Evolutionary conservation across 2,797 vertebrate genomes (phyloP), one percentile per base, ranked within the genome.

Genomic region (Neosalanx taihuensis): DNA sequence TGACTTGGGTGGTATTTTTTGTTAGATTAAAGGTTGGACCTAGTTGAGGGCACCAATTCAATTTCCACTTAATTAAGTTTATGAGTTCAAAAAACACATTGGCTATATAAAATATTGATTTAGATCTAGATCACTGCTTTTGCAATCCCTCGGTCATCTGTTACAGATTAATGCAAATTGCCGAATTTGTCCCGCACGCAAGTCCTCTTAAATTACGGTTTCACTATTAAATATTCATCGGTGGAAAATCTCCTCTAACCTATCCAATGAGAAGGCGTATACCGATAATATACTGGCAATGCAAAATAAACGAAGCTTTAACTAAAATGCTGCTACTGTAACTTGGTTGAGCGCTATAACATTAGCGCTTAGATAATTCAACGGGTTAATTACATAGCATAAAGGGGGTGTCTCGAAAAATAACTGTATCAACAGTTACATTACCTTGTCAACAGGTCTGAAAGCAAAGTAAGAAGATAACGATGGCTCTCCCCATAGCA

Each of bases 151-250:
- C 56, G 23, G 31, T 5, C 69, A 73, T 46, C 57, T 51, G 76
- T 72, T 5, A 60, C 69, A 30, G 73, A 30, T 81, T 78, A 20
- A 64, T 81, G 78, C 73, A 82, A 87, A 87, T 85, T 78, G 72
- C 77, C 71, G 5, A 6, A 26, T 9, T 30, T 59, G 60, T 29
- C 37, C 53, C 29, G 78, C 86, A 64, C 72, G 71, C 71, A n/a
- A 72, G 79, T 67, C 83, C 79, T 90, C 87, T 95, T 90, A 66
- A 80, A 89, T 95, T 94, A 91, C 91, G 86, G 84, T 69, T 85
- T 79, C 88, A 84, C 84, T 83, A 94, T 94, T 87, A 95, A 96
- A 93, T 94, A 95, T 95, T 93, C 84, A 94, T 94, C 87, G 84
- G 82, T 83, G 88, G 91, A 95, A 94, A 91, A 88, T 90, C 76